Conservation (phyloP, 2,797 vertebrate genomes). For the Malacoctenus gilli region DNA sequence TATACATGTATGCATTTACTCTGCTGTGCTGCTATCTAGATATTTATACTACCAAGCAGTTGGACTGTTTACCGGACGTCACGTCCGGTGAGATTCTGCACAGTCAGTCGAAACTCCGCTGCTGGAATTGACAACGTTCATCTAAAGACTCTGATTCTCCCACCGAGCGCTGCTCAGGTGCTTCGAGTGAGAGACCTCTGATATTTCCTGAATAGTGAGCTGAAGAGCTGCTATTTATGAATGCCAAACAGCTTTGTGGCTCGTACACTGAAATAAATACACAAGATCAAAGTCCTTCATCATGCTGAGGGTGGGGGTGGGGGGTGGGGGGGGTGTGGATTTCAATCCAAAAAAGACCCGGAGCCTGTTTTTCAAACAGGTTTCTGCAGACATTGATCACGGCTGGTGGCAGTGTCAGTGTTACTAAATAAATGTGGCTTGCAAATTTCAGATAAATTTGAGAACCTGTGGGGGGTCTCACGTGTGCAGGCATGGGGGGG, state of each 20-base stretch:
- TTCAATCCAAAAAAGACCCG: neutral
- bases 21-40: too few species aligned
- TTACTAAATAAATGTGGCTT: neutral
- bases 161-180: neutral
- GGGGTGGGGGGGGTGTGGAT: too few species aligned
- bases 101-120: too few species aligned
- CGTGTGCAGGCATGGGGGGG: too few species aligned
- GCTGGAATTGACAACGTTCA: too few species aligned
- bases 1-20: too few species aligned
- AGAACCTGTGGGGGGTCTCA: neutral
- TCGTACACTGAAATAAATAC: slow-evolving; percentile 5
- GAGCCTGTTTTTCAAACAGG: neutral
- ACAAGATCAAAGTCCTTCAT: slow-evolving; percentile 16
- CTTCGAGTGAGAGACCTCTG: neutral
- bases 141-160: too few species aligned
- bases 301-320: too few species aligned
- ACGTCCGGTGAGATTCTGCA: too few species aligned
- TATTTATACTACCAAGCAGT: too few species aligned
- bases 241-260: neutral
- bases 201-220: neutral
- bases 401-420: neutral
- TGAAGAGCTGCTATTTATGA: neutral
- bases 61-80: too few species aligned
- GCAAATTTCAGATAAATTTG: slow-evolving; percentile 6
- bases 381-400: neutral